Conservation (phyloP, 2,113 vertebrate genomes). For the Callopanchax toddi region DNA sequence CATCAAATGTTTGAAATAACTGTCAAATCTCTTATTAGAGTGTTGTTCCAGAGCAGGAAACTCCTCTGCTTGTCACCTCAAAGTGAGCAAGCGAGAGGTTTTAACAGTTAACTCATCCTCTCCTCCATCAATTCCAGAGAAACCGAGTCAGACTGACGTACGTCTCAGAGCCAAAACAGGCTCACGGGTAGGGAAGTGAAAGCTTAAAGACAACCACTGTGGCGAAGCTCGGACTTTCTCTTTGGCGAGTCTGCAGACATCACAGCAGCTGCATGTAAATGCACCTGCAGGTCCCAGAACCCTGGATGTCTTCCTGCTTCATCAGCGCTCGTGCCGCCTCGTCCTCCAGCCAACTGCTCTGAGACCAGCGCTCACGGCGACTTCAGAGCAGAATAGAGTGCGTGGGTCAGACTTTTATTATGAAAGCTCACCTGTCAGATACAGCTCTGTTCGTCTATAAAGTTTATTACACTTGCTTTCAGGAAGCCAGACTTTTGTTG, state of each 20-base stretch:
- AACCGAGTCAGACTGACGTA: slow-evolving; percentile 1
- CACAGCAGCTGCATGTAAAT: slow-evolving; percentile 70
- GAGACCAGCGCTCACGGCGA: slow-evolving; percentile 8
- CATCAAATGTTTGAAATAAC: slow-evolving; percentile 16
- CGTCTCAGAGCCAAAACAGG: slow-evolving; percentile 7
- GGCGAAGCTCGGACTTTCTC: slow-evolving; percentile 36
- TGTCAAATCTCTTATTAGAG: background rate
- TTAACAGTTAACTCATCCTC: slow-evolving; percentile 18
- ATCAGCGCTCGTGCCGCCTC: background rate
- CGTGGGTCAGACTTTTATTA: too few relatives aligned
- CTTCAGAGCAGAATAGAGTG: too few relatives aligned
- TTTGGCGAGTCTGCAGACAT: slow-evolving; percentile 52
- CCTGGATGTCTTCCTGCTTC: slow-evolving; percentile 21
- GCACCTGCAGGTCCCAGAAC: slow-evolving; percentile 47
- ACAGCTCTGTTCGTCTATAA: too few relatives aligned
- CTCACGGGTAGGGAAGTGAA: background rate
- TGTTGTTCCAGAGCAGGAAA: slow-evolving; percentile 6
- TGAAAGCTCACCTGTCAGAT: too few relatives aligned
- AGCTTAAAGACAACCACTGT: slow-evolving; percentile 10
- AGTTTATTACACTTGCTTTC: too few relatives aligned
- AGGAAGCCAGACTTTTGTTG: too few relatives aligned
- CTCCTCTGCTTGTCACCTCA: background rate
- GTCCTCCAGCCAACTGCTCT: slow-evolving; percentile 31
- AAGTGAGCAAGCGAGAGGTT: slow-evolving; percentile 1
- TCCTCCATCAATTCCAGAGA: background rate